Conservation (phyloP, 2,797 vertebrate genomes). For the Centroberyx gerrardi region DNA sequence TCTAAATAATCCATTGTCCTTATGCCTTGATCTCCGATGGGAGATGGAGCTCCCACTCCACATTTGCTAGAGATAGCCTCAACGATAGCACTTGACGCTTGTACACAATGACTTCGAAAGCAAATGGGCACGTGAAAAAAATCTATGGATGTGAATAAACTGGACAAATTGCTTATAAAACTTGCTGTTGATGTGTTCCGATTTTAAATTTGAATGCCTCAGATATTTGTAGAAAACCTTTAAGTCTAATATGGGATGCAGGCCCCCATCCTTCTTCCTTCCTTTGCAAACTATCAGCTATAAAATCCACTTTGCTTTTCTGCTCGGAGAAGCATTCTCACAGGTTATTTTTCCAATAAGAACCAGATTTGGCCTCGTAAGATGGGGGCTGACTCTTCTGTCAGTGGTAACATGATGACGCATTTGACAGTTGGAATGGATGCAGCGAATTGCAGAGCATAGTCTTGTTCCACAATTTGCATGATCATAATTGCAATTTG, state of each 20-base stretch:
- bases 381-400: too few species aligned
- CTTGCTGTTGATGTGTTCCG: not conserved
- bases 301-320: too few species aligned
- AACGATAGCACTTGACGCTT: too few species aligned
- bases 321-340: too few species aligned
- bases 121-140: not conserved
- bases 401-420: too few species aligned
- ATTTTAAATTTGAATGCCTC: not conserved
- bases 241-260: not conserved
- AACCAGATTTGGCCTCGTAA: too few species aligned
- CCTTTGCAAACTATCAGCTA: too few species aligned
- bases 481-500: too few species aligned
- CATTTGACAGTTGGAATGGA: too few species aligned
- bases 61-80: not conserved
- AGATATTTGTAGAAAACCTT: not conserved
- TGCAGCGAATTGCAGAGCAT: too few species aligned
- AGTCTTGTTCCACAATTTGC: too few species aligned
- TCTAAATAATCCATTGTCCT: constrained; percentile 2
- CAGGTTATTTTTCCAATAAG: too few species aligned
- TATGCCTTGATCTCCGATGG: not conserved
- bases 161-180: not conserved
- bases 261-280: not conserved
- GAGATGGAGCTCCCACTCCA: not conserved
- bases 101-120: not conserved
- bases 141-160: not conserved